phyloP scores from a whole-genome alignment of 2,888 invertebrate genomes.

The Pristionchus arcanus region DNA sequence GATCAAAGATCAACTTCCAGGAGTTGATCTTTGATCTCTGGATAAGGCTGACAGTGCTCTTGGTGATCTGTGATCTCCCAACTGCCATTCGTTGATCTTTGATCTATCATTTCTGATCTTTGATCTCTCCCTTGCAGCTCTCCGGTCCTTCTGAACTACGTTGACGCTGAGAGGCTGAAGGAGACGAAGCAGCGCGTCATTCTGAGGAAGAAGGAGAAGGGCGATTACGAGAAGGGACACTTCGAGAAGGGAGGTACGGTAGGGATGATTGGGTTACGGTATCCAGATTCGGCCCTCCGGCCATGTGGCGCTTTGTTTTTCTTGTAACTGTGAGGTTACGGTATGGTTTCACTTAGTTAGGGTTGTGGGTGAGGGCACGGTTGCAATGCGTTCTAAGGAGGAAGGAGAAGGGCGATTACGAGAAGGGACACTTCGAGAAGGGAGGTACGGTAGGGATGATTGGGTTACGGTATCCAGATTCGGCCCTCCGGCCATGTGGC shows the following conservation, averaged over 20 bases:
- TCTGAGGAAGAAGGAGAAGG: not conserved
- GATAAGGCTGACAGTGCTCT: not conserved
- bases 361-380: no score
- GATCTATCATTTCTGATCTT: not conserved
- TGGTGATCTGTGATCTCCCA: not conserved
- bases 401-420: not conserved
- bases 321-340: no score
- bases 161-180: not conserved
- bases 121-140: not conserved
- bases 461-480: not conserved
- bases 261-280: not conserved
- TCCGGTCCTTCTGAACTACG: not conserved
- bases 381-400: not conserved
- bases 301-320: no score
- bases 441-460: not conserved
- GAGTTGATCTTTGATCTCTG: conserved; percentile 2
- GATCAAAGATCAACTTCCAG: not conserved
- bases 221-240: not conserved
- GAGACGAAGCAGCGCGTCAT: not conserved
- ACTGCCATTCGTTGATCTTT: not conserved
- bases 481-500: no score
- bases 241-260: not conserved
- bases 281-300: no score
- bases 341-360: no score
- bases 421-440: not conserved